phyloP scores from a whole-genome alignment of 64 coral and sea anemone genomes.

The Dendrophyllia cribrosa region DNA sequence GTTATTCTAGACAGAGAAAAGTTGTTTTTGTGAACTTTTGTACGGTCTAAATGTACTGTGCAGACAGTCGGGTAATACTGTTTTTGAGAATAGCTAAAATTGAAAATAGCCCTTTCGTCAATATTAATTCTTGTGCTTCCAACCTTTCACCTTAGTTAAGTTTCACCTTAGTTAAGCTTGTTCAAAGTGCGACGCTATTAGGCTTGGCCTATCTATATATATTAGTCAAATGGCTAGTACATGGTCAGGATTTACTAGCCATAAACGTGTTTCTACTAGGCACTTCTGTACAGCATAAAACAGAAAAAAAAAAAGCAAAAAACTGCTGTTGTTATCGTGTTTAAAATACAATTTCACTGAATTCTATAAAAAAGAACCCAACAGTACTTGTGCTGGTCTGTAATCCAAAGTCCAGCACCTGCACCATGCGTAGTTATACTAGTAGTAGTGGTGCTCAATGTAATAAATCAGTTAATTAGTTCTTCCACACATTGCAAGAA shows the following conservation, averaged over 20 bases:
- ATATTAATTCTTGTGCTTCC: too few relatives aligned
- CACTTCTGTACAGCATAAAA: conserved; percentile 26
- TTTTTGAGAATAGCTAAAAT: too few relatives aligned
- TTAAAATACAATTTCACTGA: conserved; percentile 52
- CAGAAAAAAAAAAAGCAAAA: conserved; percentile 24
- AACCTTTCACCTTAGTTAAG: too few relatives aligned
- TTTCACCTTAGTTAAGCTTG: too few relatives aligned
- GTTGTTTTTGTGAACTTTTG: too few relatives aligned
- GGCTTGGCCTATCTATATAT: too few relatives aligned
- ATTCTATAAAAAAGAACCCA: conserved; percentile 48
- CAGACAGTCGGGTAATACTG: too few relatives aligned
- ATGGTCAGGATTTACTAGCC: conserved; percentile 49
- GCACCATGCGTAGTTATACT: conserved; percentile 12
- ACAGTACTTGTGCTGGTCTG: conserved; percentile 17
- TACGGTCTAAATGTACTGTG: too few relatives aligned
- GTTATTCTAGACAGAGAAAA: too few relatives aligned
- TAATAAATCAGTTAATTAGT: conserved; percentile 41
- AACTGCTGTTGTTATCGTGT: conserved; percentile 53
- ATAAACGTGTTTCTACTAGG: conserved; percentile 58
- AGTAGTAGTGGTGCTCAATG: not conserved
- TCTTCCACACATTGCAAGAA: conserved; percentile 18
- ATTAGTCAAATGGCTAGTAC: conserved; percentile 54
- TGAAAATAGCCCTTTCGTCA: too few relatives aligned
- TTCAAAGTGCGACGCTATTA: too few relatives aligned
- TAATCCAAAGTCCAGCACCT: not conserved